Conservation (phyloP, 1,140 invertebrate genomes). For the Penaeus japonicus region DNA sequence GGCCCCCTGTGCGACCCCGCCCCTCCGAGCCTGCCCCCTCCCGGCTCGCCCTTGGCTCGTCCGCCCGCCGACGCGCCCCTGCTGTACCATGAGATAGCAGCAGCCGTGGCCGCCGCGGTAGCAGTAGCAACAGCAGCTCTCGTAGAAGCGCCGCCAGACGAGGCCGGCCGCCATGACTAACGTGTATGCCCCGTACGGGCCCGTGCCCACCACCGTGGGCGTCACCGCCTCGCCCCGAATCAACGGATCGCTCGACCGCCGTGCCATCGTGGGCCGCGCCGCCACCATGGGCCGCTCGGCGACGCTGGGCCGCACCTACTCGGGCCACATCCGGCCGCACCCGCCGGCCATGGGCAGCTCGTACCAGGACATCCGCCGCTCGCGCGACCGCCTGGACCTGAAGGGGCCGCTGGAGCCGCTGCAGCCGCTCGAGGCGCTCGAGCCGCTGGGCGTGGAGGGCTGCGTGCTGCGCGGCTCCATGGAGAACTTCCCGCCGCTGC, state of each 20-base stretch:
- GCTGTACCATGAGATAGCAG: constrained; percentile 47
- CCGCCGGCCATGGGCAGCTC: constrained; percentile 32
- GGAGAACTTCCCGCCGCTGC: constrained; percentile 21
- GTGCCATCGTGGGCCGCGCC: constrained; percentile 36
- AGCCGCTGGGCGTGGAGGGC: constrained; percentile 24
- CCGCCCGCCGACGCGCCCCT: background rate
- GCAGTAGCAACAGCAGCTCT: constrained; percentile 19
- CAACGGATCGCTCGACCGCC: constrained; percentile 46
- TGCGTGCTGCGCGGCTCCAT: constrained; percentile 19
- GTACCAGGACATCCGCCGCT: constrained; percentile 47
- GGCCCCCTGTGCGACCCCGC: constrained; percentile 26
- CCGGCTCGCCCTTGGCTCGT: background rate
- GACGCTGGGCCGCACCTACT: constrained; percentile 39
- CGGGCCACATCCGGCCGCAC: background rate
- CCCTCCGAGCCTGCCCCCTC: constrained; percentile 2
- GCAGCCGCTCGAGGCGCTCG: constrained; percentile 37
- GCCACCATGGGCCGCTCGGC: constrained; percentile 49
- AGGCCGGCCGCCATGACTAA: constrained; percentile 33
- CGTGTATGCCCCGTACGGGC: constrained; percentile 44
- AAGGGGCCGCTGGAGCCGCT: constrained; percentile 37
- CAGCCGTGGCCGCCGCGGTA: constrained; percentile 21
- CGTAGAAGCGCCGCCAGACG: constrained; percentile 36
- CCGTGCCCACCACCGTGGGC: constrained; percentile 43
- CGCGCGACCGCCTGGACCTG: constrained; percentile 38
- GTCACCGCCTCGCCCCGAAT: constrained; percentile 29